phyloP scores from a whole-genome alignment of 2,888 invertebrate genomes.

The Aphidoletes aphidimyza region DNA sequence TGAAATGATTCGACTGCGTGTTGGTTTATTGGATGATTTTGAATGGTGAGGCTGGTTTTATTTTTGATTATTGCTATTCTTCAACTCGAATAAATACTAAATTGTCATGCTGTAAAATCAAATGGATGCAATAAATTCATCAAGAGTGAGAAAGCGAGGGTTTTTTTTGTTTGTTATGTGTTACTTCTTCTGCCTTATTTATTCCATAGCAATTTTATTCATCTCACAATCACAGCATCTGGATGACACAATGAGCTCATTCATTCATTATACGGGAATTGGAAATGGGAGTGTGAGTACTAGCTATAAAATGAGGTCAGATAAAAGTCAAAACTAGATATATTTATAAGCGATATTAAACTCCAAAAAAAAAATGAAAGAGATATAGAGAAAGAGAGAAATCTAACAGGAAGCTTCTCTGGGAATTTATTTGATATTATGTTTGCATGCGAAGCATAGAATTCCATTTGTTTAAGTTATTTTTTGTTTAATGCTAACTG shows the following conservation, averaged over 20 bases:
- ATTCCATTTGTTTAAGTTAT: too few relatives aligned
- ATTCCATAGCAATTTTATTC: not conserved
- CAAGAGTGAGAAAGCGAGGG: not conserved
- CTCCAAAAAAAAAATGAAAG: too few relatives aligned
- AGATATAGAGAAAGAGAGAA: too few relatives aligned
- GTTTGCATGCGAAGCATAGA: too few relatives aligned
- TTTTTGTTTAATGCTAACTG: too few relatives aligned
- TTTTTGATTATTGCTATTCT: not conserved
- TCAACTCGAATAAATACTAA: not conserved
- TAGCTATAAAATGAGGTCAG: conserved; percentile 21
- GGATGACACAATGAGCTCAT: not conserved
- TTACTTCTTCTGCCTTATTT: not conserved
- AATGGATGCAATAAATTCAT: conserved; percentile 47
- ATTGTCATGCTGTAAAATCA: conserved; percentile 34
- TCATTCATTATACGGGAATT: not conserved
- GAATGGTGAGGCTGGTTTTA: not conserved
- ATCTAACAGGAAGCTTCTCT: too few relatives aligned
- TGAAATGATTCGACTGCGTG: not conserved
- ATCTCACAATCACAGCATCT: not conserved
- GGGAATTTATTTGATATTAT: too few relatives aligned
- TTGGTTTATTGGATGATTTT: conserved; percentile 21
- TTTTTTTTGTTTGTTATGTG: not conserved
- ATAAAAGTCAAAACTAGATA: not conserved
- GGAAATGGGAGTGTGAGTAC: not conserved
- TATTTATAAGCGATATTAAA: not conserved